phyloP scores from a whole-genome alignment of 2,113 vertebrate genomes.

The Chaetura pelagica region DNA sequence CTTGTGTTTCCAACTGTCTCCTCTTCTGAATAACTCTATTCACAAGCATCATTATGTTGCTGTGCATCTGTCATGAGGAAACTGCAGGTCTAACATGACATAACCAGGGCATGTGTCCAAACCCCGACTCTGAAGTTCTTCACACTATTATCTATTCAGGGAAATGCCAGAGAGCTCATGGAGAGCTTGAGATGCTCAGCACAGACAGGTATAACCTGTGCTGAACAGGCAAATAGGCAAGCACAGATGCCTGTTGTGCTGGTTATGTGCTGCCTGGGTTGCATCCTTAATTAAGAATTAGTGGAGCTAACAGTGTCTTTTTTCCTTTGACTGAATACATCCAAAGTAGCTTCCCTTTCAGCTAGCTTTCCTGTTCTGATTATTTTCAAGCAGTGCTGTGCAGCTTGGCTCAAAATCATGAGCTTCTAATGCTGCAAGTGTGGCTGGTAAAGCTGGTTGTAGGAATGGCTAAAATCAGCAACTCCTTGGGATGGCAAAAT shows the following conservation, averaged over 20 bases:
- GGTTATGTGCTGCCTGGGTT: background rate
- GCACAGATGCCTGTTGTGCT: background rate
- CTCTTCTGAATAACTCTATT: background rate
- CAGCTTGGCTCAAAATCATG: background rate
- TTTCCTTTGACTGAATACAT: background rate
- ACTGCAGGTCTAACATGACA: background rate
- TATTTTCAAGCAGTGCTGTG: background rate
- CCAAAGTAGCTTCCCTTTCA: background rate
- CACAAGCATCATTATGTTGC: background rate
- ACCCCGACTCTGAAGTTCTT: background rate
- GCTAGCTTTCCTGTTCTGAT: background rate
- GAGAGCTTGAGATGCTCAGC: fast-evolving
- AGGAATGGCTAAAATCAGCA: background rate
- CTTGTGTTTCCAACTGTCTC: background rate
- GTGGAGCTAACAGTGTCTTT: background rate
- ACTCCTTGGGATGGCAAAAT: background rate
- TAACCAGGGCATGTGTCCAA: background rate
- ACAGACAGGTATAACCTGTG: background rate
- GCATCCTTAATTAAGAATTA: background rate
- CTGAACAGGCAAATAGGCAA: background rate
- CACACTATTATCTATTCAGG: background rate
- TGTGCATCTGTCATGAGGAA: background rate
- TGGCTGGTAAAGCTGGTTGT: background rate
- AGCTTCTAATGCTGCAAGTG: background rate
- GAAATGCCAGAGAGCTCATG: background rate